Base-by-base conservation (phyloP, 2,888 invertebrate species). In the Cephonodes hylas region DNA sequence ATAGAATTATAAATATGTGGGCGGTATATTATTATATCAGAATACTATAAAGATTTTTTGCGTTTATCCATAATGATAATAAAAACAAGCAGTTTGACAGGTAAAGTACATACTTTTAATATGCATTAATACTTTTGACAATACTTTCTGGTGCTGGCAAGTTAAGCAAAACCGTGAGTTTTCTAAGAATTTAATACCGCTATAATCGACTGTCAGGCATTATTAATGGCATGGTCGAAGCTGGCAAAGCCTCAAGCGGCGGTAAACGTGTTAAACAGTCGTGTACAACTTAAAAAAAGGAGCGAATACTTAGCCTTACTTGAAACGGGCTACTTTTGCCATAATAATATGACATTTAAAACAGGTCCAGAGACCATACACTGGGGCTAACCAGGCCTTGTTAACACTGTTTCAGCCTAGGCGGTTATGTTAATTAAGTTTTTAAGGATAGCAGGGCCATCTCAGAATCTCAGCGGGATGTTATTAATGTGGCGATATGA, bases 331-430 rank as follows among this genome's bases (percentile, higher is more conserved):
- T 38, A 38, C 38, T 42, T 23, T 42, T 58, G 31, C 38, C 42
- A 42, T 60, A 60, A 60, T 60, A 53, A 60, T 60, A 48, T 46
- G 59, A 25, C 48, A 60, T 60, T 60, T 60, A 53, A 53, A 60
- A 53, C 60, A 20, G 60, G 60, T 60, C 60, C 34, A 42, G 15
- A 20, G 15, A 38, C 44, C 44, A 31, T 60, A 18, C 42, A 25
- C 42, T 60, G 53, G 20, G 42, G 23, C 42, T 8, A 53, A 60
- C 53, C 53, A 53, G 60, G 38, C 38, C 60, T 60, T 53, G 60
- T 53, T 60, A 60, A 38, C 53, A 53, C 60, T 53, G 31, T 53
- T 53, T 53, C 53, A 53, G 18, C 10, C 53, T 53, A 53, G 53
- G 53, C 10, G 8, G 18, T 31, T 53, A 53, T 31, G 27, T 18